Percentiles rank a stretch among this genome's conserved stretches.
Evolutionary conservation across 2,797 vertebrate genomes (phyloP).

Genomic region (Onychomys leucogaster): DNA sequence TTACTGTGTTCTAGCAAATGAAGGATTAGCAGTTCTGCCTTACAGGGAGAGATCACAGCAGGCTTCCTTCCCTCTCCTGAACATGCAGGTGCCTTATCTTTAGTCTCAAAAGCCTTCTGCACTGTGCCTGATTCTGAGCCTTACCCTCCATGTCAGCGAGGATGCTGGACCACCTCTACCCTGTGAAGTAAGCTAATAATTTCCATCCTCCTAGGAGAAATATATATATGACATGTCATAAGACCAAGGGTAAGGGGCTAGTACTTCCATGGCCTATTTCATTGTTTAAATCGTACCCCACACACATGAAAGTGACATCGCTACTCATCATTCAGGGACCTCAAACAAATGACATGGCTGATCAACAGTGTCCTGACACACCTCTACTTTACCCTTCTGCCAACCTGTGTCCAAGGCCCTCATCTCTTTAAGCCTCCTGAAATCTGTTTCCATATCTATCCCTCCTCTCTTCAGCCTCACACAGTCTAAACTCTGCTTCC

Average conservation of each 20-base stretch:
- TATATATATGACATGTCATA: background rate
- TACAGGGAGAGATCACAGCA: background rate
- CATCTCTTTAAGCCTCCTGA: background rate
- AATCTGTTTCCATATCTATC: background rate
- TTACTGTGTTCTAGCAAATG: slow-evolving; percentile 33
- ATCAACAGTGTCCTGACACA: background rate
- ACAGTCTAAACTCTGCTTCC: background rate
- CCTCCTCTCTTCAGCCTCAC: background rate
- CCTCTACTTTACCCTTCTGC: background rate
- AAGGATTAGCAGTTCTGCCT: slow-evolving; percentile 26
- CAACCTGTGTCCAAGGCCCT: background rate
- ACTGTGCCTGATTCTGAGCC: background rate
- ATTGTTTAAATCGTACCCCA: background rate
- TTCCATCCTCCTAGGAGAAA: background rate
- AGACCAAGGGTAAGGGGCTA: too few species aligned
- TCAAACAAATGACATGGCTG: background rate
- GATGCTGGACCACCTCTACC: background rate
- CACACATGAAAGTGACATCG: background rate
- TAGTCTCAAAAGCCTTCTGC: background rate
- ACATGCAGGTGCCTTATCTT: background rate
- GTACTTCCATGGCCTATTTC: background rate
- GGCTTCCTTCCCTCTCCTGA: background rate
- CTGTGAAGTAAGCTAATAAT: background rate
- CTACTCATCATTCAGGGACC: background rate
- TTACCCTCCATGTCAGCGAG: background rate